Evolutionary conservation across 1,140 invertebrate species (phyloP).

Genomic region (Araneus ventricosus): DNA sequence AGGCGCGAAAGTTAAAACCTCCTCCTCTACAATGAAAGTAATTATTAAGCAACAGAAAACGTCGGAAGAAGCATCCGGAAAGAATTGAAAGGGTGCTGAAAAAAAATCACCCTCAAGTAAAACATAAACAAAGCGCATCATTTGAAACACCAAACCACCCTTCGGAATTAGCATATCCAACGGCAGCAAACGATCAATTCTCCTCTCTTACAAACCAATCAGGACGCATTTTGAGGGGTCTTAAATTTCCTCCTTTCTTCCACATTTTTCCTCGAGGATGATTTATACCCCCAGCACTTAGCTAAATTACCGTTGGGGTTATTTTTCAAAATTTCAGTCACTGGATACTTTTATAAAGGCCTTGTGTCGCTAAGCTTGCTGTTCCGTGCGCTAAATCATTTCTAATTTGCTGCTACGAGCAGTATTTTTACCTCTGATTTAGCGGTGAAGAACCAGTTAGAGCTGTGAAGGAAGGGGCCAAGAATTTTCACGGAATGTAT

Average conservation of each 20-base stretch:
- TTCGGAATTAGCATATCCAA: slow-evolving; percentile 47
- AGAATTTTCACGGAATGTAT: neutral
- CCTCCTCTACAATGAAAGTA: neutral
- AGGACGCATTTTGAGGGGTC: slow-evolving; percentile 13
- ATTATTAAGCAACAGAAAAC: neutral
- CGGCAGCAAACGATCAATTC: slow-evolving; percentile 44
- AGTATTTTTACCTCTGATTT: slow-evolving; percentile 37
- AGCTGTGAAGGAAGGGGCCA: neutral
- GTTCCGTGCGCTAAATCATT: slow-evolving; percentile 44
- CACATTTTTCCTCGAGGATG: neutral
- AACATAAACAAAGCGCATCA: neutral
- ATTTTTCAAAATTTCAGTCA: slow-evolving; percentile 65
- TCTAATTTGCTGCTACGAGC: slow-evolving; percentile 52
- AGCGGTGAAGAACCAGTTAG: neutral
- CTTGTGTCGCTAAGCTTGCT: neutral
- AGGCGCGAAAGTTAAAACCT: too few species aligned
- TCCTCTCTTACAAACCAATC: slow-evolving; percentile 57
- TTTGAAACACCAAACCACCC: slow-evolving; percentile 46
- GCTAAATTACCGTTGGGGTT: slow-evolving; percentile 51
- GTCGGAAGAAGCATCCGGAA: neutral
- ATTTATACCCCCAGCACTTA: slow-evolving; percentile 51
- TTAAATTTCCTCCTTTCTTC: slow-evolving; percentile 15
- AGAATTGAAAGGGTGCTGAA: neutral
- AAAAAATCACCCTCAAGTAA: neutral
- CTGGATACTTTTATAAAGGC: slow-evolving; percentile 52